Conservation (phyloP, 2,888 invertebrate genomes). For the Eulithis testata region DNA sequence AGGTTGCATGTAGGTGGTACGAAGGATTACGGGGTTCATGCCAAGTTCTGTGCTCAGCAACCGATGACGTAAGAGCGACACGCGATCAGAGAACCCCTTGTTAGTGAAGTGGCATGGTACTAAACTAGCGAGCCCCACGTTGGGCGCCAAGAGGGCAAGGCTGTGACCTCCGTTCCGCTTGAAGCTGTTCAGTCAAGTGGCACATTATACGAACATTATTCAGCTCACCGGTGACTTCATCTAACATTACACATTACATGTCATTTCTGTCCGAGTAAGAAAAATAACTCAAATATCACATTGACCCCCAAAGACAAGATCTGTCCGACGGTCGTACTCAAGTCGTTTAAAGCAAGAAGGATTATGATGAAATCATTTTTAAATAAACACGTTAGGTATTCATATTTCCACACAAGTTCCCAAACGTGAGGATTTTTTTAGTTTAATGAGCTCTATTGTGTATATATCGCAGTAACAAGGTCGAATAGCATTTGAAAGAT, state of each 20-base stretch:
- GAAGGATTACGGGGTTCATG: conserved; percentile 37
- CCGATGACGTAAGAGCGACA: conserved; percentile 56
- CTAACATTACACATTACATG: conserved; percentile 10
- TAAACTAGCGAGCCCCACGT: conserved; percentile 42
- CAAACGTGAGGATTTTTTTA: neutral
- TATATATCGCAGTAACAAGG: conserved; percentile 18
- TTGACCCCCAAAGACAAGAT: neutral
- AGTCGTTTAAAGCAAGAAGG: too few species aligned
- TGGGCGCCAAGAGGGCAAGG: conserved; percentile 65
- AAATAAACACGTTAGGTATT: too few species aligned
- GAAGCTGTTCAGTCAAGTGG: conserved; percentile 40
- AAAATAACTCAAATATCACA: neutral
- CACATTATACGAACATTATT: conserved; percentile 42
- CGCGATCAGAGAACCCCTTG: conserved; percentile 52
- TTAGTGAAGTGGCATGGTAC: conserved; percentile 42
- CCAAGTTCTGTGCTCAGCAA: conserved; percentile 47
- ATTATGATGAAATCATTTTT: too few species aligned
- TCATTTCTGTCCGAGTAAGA: neutral
- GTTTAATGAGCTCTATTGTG: conserved; percentile 1
- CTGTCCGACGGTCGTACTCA: too few species aligned
- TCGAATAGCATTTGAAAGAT: conserved; percentile 24
- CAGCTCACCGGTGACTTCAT: conserved; percentile 40
- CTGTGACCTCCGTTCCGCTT: conserved; percentile 53
- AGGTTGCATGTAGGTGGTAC: conserved; percentile 28
- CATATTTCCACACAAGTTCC: too few species aligned